Evolutionary conservation across 2,797 vertebrate species (phyloP), one percentile per base, ranked within the genome.

Genomic region (Anomalospiza imberbis): DNA sequence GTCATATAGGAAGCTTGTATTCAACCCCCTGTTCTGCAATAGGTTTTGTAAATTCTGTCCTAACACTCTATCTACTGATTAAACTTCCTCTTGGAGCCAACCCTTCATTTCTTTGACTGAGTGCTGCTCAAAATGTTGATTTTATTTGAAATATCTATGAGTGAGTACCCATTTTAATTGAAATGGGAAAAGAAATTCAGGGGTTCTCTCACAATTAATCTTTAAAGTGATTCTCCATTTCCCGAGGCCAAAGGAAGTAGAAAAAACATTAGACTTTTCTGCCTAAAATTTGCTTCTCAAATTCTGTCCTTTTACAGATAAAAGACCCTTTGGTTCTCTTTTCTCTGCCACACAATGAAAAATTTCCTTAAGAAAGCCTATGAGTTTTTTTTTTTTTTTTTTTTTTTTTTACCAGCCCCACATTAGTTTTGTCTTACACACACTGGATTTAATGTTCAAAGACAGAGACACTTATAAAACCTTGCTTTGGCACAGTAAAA

Each of bases 271-370:
- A 87, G 53, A 45, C 45, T 74, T 95, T 79, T 68, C 84, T 80
- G 60, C 22, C 26, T 91, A 85, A 91, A 95, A 93, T 96, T 96
- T 95, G 86, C 53, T 96, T 91, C 78, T 95, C 92, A 89, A 94
- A 95, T 96, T 92, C 57, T 73, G 20, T 82, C 16, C 62, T 93
- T 91, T 83, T 87, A 51, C 60, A 89, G 74, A 89, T 95, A 80
- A 94, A 95, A 95, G 88, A 67, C 45, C 32, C 9, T 93, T 87
- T 87, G 45, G 40, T 88, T 88, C 67, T 94, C 74, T 79, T 65
- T 79, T 89, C 60, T 95, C 34, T 93, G 55, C 17, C 17, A 47
- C 50, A 82, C 48, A 92, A 92, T 81, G 66, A 86, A 93, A 94
- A 79, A 82, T 89, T 95, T 95, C 74, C 84, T 93, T 93, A 82